A percentile compares a stretch with the other conserved stretches of the same genome.
phyloP scores from a whole-genome alignment of 2,888 invertebrate species.

The Tachystola acroxantha region DNA sequence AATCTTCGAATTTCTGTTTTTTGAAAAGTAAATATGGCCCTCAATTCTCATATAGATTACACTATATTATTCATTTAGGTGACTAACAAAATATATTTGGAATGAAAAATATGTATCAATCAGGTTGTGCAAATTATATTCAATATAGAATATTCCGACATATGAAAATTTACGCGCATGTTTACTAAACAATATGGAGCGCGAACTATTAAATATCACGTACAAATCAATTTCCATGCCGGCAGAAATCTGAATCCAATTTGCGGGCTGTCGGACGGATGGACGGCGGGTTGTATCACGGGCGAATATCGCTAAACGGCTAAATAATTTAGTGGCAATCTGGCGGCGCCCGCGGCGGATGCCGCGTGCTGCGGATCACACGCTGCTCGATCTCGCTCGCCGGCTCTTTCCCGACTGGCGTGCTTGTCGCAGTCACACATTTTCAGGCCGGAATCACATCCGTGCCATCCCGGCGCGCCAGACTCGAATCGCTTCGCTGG shows the following conservation, averaged over 20 bases:
- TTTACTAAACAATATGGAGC: conserved; percentile 40
- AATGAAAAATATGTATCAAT: too few species aligned
- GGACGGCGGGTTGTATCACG: conserved; percentile 58
- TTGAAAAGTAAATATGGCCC: too few species aligned
- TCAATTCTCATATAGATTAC: too few species aligned
- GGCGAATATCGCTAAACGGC: conserved; percentile 75
- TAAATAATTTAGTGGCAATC: conserved; percentile 76
- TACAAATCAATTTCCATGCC: conserved; percentile 71
- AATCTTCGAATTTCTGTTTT: not conserved
- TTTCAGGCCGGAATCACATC: too few species aligned
- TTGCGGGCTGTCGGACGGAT: conserved; percentile 72
- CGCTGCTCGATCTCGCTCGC: conserved; percentile 3
- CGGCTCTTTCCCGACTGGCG: too few species aligned
- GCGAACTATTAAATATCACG: conserved; percentile 66
- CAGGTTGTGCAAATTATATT: too few species aligned
- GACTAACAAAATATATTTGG: too few species aligned
- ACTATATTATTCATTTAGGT: too few species aligned
- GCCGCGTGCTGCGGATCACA: conserved; percentile 25
- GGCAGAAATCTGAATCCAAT: conserved; percentile 76
- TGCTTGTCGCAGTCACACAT: too few species aligned
- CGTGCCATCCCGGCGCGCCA: too few species aligned
- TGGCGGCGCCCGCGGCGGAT: conserved; percentile 33
- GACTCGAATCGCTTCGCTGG: not conserved
- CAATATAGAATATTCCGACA: conserved; percentile 3
- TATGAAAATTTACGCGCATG: conserved; percentile 19